phyloP scores from a whole-genome alignment of 2,113 vertebrate species.

The Erpornis zantholeuca region DNA sequence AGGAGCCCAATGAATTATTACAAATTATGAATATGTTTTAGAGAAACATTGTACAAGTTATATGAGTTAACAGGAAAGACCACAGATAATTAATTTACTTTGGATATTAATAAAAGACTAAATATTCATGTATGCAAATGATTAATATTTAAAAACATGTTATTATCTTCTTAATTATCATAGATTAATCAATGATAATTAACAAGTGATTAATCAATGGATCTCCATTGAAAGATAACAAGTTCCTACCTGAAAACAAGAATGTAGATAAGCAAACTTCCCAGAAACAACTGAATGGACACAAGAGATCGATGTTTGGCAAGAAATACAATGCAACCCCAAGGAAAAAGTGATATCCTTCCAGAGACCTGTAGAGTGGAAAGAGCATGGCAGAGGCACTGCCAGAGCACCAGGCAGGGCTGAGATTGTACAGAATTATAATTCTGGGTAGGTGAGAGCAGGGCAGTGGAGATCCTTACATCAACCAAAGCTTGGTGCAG shows the following conservation, averaged over 20 bases:
- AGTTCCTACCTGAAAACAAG: not conserved
- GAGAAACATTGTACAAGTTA: not conserved
- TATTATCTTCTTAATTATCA: constrained; percentile 18
- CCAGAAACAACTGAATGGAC: not conserved
- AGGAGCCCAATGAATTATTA: not conserved
- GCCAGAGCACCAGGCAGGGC: not conserved
- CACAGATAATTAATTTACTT: not conserved
- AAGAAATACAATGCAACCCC: not conserved
- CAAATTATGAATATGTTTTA: not conserved
- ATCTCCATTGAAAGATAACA: not conserved
- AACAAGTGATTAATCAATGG: not conserved
- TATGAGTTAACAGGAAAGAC: not conserved
- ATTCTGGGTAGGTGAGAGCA: not conserved
- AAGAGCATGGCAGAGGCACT: not conserved
- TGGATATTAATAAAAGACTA: not conserved
- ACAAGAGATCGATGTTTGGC: not conserved
- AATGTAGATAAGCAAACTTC: not conserved
- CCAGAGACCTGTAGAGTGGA: not conserved
- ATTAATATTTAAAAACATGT: constrained; percentile 13
- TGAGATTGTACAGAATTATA: not conserved
- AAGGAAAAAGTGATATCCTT: not conserved
- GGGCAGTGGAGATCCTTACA: not conserved
- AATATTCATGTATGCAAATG: constrained; percentile 8
- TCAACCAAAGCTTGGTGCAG: not conserved
- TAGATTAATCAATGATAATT: constrained; percentile 18